Evolutionary conservation across 2,797 vertebrate genomes (phyloP).

Genomic region (Syngnathus rostellatus): DNA sequence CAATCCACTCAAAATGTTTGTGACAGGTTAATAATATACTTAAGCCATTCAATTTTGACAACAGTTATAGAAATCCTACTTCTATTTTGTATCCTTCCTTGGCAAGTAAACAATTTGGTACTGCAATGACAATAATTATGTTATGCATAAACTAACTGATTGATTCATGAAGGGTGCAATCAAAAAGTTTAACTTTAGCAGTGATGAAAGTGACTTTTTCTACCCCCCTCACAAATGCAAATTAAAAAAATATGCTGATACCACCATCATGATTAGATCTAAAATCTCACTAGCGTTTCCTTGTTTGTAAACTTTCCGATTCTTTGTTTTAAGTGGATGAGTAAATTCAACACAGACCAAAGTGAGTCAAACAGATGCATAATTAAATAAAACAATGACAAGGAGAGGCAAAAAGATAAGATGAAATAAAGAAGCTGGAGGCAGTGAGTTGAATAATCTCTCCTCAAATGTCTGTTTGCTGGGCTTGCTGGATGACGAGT

Average conservation of each 20-base stretch:
- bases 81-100: neutral
- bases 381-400: conserved; percentile 33
- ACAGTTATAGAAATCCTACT: neutral
- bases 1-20: neutral
- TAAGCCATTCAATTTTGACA: neutral
- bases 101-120: neutral
- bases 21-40: neutral
- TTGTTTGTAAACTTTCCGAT: neutral
- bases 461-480: conserved; percentile 18
- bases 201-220: neutral
- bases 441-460: conserved; percentile 33
- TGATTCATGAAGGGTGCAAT: neutral
- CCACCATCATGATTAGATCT: neutral
- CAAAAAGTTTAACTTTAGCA: neutral
- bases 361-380: conserved; percentile 19
- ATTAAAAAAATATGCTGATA: neutral
- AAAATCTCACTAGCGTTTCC: neutral
- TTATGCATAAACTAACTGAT: neutral
- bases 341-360: conserved; percentile 10
- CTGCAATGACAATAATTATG: neutral
- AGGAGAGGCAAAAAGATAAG: conserved; percentile 29
- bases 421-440: conserved; percentile 29
- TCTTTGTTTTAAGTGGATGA: neutral
- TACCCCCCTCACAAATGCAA: neutral
- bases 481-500: conserved; percentile 18